Conservation (phyloP, 2,797 vertebrate species). For the Myotis findleyi region DNA sequence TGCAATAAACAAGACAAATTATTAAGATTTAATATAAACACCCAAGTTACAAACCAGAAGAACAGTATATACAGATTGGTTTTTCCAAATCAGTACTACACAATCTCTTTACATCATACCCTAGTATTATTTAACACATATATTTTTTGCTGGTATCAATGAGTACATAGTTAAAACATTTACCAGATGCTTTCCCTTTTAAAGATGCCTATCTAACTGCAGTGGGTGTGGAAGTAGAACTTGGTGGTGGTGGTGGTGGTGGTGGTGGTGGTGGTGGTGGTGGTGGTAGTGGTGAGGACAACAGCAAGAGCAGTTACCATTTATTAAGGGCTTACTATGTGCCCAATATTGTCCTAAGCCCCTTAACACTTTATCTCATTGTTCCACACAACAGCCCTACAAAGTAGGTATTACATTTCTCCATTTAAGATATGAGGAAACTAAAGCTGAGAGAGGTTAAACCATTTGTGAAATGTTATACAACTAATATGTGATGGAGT, state of each 20-base stretch:
- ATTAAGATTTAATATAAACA: background rate
- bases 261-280: background rate
- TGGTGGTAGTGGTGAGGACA: background rate
- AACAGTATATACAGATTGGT: background rate
- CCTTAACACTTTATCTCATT: background rate
- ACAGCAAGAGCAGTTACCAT: background rate
- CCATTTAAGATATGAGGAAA: background rate
- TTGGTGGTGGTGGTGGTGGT: background rate
- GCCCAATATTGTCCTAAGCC: background rate
- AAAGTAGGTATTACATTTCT: background rate
- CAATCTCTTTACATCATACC: background rate
- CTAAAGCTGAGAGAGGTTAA: slow-evolving; percentile 5
- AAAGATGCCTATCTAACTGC: background rate
- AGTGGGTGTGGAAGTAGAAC: background rate
- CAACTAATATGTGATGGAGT: background rate
- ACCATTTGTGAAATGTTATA: background rate
- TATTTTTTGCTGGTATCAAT: background rate
- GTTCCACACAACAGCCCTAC: background rate
- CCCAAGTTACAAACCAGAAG: background rate
- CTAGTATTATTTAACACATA: background rate
- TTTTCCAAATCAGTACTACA: slow-evolving; percentile 2
- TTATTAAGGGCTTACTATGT: background rate
- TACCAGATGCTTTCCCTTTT: background rate
- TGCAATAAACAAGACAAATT: background rate
- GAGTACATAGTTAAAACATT: background rate